phyloP scores from a whole-genome alignment of 2,113 vertebrate genomes.

The Chlorocebus sabaeus region DNA sequence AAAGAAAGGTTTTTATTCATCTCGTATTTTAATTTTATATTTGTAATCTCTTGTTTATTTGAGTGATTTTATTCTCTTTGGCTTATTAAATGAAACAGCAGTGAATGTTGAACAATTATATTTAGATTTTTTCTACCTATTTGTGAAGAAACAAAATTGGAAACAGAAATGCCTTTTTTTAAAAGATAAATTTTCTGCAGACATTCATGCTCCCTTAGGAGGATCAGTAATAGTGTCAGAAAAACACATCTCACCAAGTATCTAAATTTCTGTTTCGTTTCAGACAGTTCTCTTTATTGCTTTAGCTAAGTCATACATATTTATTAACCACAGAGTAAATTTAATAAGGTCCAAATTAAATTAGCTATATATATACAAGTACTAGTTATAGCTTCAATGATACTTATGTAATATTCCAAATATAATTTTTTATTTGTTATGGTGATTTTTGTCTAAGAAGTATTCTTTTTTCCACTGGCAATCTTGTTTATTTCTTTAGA shows the following conservation, averaged over 20 bases:
- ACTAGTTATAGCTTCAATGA: neutral
- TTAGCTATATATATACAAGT: neutral
- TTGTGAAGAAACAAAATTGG: neutral
- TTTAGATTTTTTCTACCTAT: neutral
- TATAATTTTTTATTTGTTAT: neutral
- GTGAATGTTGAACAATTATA: neutral
- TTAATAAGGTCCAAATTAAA: neutral
- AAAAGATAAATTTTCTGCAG: neutral
- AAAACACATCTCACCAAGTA: neutral
- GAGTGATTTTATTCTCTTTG: neutral
- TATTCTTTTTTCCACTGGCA: neutral
- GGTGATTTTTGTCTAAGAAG: neutral
- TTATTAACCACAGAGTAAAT: neutral
- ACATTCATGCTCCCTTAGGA: neutral
- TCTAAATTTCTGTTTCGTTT: neutral
- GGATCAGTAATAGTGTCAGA: neutral
- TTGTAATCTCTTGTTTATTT: neutral
- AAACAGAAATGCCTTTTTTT: neutral
- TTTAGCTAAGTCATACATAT: neutral
- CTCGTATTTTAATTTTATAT: neutral
- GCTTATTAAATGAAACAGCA: neutral
- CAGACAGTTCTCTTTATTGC: neutral
- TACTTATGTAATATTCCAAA: neutral
- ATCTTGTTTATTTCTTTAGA: neutral
- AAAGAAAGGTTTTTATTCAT: neutral